Conservation (phyloP, 2,888 invertebrate species). For the Amphipyra berbera region DNA sequence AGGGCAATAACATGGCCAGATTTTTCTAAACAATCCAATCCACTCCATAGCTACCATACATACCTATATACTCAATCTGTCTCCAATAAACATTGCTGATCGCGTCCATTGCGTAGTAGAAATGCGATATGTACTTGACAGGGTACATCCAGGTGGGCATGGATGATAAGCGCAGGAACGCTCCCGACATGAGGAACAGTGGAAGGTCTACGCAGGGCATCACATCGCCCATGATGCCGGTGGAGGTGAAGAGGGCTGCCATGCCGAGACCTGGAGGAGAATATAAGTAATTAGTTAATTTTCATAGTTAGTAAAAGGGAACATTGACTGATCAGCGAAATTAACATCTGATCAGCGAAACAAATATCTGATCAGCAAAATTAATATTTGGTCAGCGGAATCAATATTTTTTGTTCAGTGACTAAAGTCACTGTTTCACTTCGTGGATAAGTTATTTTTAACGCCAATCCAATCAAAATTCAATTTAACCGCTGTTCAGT, state of each 20-base stretch:
- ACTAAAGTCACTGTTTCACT: no score
- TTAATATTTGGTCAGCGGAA: no score
- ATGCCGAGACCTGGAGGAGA: conserved; percentile 79
- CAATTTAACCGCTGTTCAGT: no score
- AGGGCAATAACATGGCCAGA: no score
- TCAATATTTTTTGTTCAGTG: no score
- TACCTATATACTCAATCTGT: conserved; percentile 84
- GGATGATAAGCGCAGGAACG: conserved; percentile 81
- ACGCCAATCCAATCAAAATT: no score
- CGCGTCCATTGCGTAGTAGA: conserved; percentile 87
- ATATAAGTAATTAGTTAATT: not conserved
- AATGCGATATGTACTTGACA: conserved; percentile 86
- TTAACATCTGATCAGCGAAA: no score
- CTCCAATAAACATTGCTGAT: conserved; percentile 88
- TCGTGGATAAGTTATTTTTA: no score
- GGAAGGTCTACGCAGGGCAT: conserved; percentile 87
- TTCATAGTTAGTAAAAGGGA: no score
- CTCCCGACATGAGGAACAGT: conserved; percentile 84
- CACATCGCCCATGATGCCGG: conserved; percentile 81
- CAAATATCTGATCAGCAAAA: no score
- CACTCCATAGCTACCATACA: conserved; percentile 39
- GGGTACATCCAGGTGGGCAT: conserved; percentile 80
- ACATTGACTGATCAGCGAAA: no score
- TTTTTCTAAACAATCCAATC: no score
- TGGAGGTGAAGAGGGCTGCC: conserved; percentile 82